Conservation (phyloP, 2,888 invertebrate species). For the Drosophila merina region DNA sequence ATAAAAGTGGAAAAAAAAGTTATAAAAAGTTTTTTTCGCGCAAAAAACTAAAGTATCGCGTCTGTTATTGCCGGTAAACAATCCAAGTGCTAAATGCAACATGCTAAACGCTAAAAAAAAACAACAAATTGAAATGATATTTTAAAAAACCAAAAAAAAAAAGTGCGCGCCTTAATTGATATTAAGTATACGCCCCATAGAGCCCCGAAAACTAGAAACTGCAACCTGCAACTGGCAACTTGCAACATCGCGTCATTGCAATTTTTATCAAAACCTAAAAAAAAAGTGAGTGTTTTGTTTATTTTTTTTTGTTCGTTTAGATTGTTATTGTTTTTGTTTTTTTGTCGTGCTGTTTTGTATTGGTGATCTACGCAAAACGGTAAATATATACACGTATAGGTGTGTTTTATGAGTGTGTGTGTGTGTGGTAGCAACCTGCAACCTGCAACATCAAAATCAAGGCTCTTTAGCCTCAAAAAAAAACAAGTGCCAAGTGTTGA, state of each 20-base stretch:
- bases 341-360: conserved; percentile 8
- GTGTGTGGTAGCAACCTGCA: not conserved
- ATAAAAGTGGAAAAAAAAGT: not conserved
- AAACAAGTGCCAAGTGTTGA: conserved; percentile 48
- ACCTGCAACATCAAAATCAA: not conserved
- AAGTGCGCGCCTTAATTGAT: conserved; percentile 18
- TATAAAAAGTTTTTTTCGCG: not conserved
- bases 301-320: conserved; percentile 3
- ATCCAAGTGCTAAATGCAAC: conserved; percentile 1
- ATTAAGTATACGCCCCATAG: conserved; percentile 26
- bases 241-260: not conserved
- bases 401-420: not conserved
- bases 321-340: conserved; percentile 16
- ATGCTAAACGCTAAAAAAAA: not conserved
- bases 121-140: conserved; percentile 6
- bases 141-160: not conserved
- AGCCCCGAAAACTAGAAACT: not conserved
- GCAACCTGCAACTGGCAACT: not conserved
- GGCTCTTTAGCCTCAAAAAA: not conserved
- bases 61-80: conserved; percentile 2
- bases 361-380: conserved; percentile 29
- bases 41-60: not conserved
- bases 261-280: not conserved
- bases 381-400: not conserved
- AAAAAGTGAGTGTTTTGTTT: conserved; percentile 4